Evolutionary conservation across 2,888 invertebrate species (phyloP), one percentile per base, ranked within the genome.

Genomic region (Apoda limacodes): DNA sequence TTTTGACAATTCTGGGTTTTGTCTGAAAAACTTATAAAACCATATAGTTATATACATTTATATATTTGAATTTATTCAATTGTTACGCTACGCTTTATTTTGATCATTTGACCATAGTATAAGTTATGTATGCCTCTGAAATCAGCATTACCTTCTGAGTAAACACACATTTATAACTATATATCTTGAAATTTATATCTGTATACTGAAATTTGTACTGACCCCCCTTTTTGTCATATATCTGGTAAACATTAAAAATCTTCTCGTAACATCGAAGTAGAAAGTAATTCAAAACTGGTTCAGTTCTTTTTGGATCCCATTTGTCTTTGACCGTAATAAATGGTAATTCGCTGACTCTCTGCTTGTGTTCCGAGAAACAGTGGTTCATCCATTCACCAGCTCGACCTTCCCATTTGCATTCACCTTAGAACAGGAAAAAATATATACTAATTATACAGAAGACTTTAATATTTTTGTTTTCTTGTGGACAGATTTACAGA

Each of bases 351-450:
- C 78, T 64, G 34, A 85, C 81, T 42, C 71, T 80, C 32, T 82
- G 65, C 28, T 66, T 62, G 45, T 85, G 85, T 9, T 76, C 63
- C 14, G 48, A 34, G 46, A 84, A 83, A 46, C 85, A 78, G 48
- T 85, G 85, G 42, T 84, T 82, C 66, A 85, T 82, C 85, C 85
- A 85, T 30, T 84, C 82, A 2, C 83, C 82, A 37, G 85, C 85
- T 13, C 76, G 64, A 1, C 85, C 85, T 46, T 80, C 70, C 85
- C 85, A 85, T 24, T 59, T 54, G 46, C 85, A 85, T 15, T 81
- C 76, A 32, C 84, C 81, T 75, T n/a, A n/a, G 47, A 15, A 39
- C 35, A 39, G 15, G 32, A 22, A 6, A n/a, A n/a, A 43, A 42
- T 10, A 14, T 22, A 28, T 7, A 23, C 5, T 17, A 17, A 7